Percentiles rank a stretch among this genome's conserved stretches.
Evolutionary conservation across 2,797 vertebrate species (phyloP).

Genomic region (Lepus townsendii): DNA sequence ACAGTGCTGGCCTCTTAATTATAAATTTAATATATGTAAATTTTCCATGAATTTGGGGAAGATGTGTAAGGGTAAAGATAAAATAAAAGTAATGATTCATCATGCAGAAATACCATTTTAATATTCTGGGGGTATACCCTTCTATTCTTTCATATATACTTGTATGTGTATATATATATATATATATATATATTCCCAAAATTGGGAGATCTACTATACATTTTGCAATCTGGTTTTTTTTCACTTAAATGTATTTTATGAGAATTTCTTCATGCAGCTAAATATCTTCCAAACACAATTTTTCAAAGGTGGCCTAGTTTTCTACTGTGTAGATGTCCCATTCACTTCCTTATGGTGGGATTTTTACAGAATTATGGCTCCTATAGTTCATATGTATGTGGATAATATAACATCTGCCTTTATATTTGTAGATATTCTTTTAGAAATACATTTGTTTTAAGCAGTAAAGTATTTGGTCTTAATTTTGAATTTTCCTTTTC

Average conservation of each 20-base stretch:
- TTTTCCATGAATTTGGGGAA: conserved; percentile 16
- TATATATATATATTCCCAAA: too few relatives aligned
- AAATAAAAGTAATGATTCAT: conserved; percentile 23
- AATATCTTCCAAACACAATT: neutral
- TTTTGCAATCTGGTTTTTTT: conserved; percentile 18
- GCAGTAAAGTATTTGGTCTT: conserved; percentile 67
- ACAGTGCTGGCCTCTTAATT: neutral
- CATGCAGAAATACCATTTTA: conserved; percentile 19
- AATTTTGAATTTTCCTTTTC: conserved; percentile 54
- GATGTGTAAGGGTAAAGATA: neutral
- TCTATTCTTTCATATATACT: neutral
- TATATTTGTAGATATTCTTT: conserved; percentile 27
- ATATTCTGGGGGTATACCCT: neutral
- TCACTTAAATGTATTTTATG: neutral
- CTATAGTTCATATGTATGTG: neutral
- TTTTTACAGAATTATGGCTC: conserved; percentile 60
- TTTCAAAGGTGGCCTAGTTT: neutral
- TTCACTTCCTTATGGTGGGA: conserved; percentile 15
- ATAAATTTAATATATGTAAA: conserved; percentile 27
- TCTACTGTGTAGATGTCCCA: neutral
- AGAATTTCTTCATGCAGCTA: conserved; percentile 16
- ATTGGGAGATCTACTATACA: neutral
- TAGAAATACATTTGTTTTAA: conserved; percentile 63
- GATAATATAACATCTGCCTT: conserved; percentile 35
- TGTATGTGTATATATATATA: too few relatives aligned